Evolutionary conservation across 2,113 vertebrate species (phyloP).

Genomic region (Platysternon megacephalum): DNA sequence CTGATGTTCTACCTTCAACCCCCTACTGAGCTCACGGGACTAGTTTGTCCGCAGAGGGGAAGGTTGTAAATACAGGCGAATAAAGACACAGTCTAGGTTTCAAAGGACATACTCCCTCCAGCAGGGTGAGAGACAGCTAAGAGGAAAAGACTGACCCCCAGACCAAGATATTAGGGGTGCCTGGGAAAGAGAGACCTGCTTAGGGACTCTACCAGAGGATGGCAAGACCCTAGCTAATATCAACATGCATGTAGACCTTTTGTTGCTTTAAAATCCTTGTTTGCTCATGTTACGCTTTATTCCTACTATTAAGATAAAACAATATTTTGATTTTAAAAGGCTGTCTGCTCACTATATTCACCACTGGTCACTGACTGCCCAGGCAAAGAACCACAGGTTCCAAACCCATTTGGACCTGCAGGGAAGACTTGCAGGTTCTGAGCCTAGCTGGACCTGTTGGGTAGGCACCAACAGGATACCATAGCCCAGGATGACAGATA

Average conservation of each 20-base stretch:
- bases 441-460: neutral
- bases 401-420: neutral
- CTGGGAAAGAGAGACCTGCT: neutral
- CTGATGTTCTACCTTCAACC: conserved; percentile 9
- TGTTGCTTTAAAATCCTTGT: neutral
- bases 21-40: neutral
- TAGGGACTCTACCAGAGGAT: neutral
- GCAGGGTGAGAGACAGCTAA: neutral
- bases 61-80: neutral
- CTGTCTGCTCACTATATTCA: neutral
- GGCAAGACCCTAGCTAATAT: neutral
- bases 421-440: neutral
- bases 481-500: neutral
- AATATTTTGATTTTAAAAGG: neutral
- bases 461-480: neutral
- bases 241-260: neutral
- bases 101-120: neutral
- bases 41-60: neutral
- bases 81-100: neutral
- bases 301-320: neutral
- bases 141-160: neutral
- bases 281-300: neutral
- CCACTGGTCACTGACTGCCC: neutral
- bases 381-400: neutral
- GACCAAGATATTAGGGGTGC: neutral